A percentile compares a stretch with the other conserved stretches of the same genome.
Conservation (phyloP, 2,888 invertebrate species). For the Pollenia amentaria region DNA sequence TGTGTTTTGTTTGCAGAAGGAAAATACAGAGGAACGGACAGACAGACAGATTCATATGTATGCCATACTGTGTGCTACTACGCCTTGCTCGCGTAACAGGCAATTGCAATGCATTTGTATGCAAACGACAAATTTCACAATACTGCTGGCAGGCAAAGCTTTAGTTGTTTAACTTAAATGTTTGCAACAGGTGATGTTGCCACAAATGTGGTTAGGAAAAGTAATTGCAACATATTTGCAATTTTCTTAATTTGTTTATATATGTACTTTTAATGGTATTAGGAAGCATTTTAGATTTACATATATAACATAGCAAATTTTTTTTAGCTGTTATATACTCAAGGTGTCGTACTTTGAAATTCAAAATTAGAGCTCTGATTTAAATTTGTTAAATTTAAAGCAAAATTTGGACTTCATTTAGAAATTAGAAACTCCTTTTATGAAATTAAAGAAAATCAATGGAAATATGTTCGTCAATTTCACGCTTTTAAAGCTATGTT, state of each 20-base stretch:
- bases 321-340: no score
- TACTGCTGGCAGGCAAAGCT: slow-evolving; percentile 65
- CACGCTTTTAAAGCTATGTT: no score
- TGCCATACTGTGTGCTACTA: slow-evolving; percentile 8
- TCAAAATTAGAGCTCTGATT: no score
- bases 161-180: slow-evolving; percentile 61
- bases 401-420: no score
- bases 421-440: no score
- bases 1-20: background rate
- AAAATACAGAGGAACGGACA: background rate
- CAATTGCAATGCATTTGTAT: slow-evolving; percentile 70
- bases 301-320: no score
- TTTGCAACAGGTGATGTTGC: slow-evolving; percentile 25
- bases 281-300: no score
- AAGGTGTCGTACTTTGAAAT: no score
- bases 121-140: slow-evolving; percentile 68
- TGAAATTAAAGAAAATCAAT: no score
- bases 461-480: no score
- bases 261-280: no score
- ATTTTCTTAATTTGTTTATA: background rate
- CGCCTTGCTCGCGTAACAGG: slow-evolving; percentile 55
- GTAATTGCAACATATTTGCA: background rate
- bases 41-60: background rate
- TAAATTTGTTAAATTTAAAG: no score
- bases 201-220: slow-evolving; percentile 12